Base-by-base conservation (phyloP, 2,888 invertebrate species). In the Pinctada fucata region DNA sequence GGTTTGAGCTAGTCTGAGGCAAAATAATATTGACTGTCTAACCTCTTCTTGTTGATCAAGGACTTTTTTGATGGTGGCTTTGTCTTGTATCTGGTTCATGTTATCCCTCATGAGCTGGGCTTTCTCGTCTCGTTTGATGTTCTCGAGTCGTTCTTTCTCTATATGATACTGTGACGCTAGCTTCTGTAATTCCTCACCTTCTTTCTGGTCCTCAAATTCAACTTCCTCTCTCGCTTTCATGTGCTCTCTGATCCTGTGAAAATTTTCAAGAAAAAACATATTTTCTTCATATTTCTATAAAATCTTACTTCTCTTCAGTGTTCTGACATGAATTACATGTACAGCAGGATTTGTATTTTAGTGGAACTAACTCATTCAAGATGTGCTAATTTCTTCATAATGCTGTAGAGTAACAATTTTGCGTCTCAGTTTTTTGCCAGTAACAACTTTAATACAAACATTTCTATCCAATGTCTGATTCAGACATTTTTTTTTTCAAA, bases 181-280 rank as follows among this genome's bases (percentile, higher is more conserved):
- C 72, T 88, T 86, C 81, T 91, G 88, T 69, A 92, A 83, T 78
- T 92, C 90, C 47, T 91, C 89, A 2, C 91, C 92, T 76, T 92
- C 92, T 2, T 83, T 83, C 0, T 64, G 63, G 69, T 90, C 90
- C 52, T 90, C 88, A 50, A 83, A 82, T 31, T 65, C 73, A 47
- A 82, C 83, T 67, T 84, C 80, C 3, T 89, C 86, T 5, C 75
- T 80, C 64, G 80, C 70, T 8, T 85, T 82, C 70, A 87, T 79
- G 75, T 91, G 91, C 52, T 89, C 88, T n/a, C 77, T 75, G 13
- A 91, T 85, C 82, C 91, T 91, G 79, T 0, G 75, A 71, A 31
- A 69, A 45, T 4, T n/a, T 16, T 8, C 5, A 31, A 10, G 31
- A 67, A 67, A 67, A 31, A 31, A 31, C 1, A 31, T 31, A 1